Evolutionary conservation across 1,140 invertebrate species (phyloP).

Genomic region (Drosophila persimilis): DNA sequence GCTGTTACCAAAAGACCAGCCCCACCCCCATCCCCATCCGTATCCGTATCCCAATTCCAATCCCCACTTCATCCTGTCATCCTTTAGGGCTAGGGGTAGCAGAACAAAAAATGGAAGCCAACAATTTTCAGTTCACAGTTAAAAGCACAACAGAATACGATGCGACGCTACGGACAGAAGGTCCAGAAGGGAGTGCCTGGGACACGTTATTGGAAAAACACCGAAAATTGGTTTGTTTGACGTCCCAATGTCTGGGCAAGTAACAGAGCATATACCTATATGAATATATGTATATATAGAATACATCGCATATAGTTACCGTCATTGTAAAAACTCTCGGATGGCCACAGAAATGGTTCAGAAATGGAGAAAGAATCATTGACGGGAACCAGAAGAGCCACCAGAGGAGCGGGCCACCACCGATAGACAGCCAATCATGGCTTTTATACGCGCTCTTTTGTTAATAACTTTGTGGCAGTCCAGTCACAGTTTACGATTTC

Average conservation of each 20-base stretch:
- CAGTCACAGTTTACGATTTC: not conserved
- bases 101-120: conserved; percentile 55
- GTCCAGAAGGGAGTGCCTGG: conserved; percentile 20
- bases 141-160: conserved; percentile 42
- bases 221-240: conserved; percentile 79
- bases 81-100: too few relatives aligned
- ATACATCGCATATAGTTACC: conserved; percentile 42
- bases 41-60: conserved; percentile 14
- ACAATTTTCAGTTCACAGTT: conserved; percentile 75
- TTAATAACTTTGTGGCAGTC: conserved; percentile 6
- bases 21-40: conserved; percentile 16
- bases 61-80: conserved; percentile 31
- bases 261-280: conserved; percentile 16
- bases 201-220: conserved; percentile 72
- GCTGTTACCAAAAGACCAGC: conserved; percentile 48
- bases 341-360: conserved; percentile 39
- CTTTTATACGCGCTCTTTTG: not conserved
- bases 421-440: conserved; percentile 39
- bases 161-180: not conserved
- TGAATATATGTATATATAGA: conserved; percentile 27
- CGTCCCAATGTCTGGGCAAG: conserved; percentile 68
- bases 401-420: not conserved
- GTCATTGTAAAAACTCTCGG: conserved; percentile 42
- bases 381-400: not conserved
- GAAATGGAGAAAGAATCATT: conserved; percentile 16